Base-by-base conservation (phyloP, 2,888 invertebrate species). In the Noctua pronuba region DNA sequence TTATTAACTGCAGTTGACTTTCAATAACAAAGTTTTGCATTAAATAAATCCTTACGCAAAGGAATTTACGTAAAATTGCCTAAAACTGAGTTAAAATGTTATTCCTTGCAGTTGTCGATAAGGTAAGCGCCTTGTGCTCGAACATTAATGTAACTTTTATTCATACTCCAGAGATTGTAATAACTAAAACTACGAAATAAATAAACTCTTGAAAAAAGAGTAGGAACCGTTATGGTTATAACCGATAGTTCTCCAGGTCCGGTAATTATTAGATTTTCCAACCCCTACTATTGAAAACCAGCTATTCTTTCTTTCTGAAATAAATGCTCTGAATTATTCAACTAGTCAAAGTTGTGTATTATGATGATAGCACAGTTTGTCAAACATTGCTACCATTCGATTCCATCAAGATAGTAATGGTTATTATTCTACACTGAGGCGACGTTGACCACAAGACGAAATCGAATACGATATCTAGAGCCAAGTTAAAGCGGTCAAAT, bases 401-500 rank as follows among this genome's bases (percentile, higher is more conserved):
- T 60, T 60, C 60, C 21, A 60, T 60, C 8, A 21, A 60, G 31
- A 60, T 60, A 21, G 31, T 60, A 35, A 31, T 41, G 38, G 8
- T 35, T 24, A 41, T 16, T n/a, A 65, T 7, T n/a, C n/a, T 11
- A 7, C 35, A 44, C 16, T 28, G 16, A 31, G n/a, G 16, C 11
- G n/a, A 21, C n/a, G 16, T 65, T 65, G 38, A 7, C 38, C 64
- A 65, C 64, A 38, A 58, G 16, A 55, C 2, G 28, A 65, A 38
- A 60, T 49, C 31, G 10, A 79, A 68, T 72, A 28, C 24, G 24
- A 31, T 72, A 80, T 31, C 46, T 46, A 46, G 31, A 35, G 71
- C 35, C 52, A 79, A 64, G 55, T 55, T 24, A n/a, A 80, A 65
- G 72, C n/a, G 35, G 38, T 65, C 46, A 31, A 38, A 55, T 55